A percentile compares a stretch with the other conserved stretches of the same genome.
Conservation (phyloP, 2,888 invertebrate genomes). For the Nysson spinosus region DNA sequence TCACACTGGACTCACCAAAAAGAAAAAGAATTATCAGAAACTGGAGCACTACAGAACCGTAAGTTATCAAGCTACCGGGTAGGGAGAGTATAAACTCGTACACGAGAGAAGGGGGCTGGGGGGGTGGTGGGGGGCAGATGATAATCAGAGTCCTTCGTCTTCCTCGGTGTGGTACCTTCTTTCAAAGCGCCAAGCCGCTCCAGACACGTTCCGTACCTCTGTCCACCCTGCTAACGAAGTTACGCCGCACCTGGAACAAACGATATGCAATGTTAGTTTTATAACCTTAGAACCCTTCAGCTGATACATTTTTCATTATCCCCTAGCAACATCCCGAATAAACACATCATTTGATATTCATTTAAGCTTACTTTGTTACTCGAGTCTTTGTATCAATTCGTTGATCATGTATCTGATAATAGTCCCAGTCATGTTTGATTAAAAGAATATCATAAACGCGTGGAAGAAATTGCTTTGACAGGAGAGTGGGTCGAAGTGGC, state of each 20-base stretch:
- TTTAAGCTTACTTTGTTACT: too few species aligned
- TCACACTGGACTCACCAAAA: constrained; percentile 71
- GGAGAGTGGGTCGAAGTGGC: neutral
- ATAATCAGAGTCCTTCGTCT: constrained; percentile 70
- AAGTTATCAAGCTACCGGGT: constrained; percentile 55
- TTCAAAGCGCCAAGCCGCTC: constrained; percentile 71
- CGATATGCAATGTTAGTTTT: constrained; percentile 14
- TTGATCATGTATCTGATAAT: too few species aligned
- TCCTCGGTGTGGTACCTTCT: constrained; percentile 67
- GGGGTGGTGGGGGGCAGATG: constrained; percentile 46
- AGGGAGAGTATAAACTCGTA: constrained; percentile 47
- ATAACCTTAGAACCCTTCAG: too few species aligned
- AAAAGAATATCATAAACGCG: too few species aligned
- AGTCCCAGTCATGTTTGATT: too few species aligned
- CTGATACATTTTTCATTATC: too few species aligned
- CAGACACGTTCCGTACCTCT: constrained; percentile 72
- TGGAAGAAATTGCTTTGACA: too few species aligned
- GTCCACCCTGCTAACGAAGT: constrained; percentile 75
- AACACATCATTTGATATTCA: too few species aligned
- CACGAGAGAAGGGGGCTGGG: constrained; percentile 33
- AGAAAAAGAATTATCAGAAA: constrained; percentile 54
- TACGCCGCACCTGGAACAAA: constrained; percentile 76
- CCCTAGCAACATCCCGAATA: too few species aligned
- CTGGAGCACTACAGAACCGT: constrained; percentile 71
- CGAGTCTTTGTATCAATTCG: too few species aligned